phyloP scores from a whole-genome alignment of 2,888 invertebrate species.

The Hymenopus coronatus region DNA sequence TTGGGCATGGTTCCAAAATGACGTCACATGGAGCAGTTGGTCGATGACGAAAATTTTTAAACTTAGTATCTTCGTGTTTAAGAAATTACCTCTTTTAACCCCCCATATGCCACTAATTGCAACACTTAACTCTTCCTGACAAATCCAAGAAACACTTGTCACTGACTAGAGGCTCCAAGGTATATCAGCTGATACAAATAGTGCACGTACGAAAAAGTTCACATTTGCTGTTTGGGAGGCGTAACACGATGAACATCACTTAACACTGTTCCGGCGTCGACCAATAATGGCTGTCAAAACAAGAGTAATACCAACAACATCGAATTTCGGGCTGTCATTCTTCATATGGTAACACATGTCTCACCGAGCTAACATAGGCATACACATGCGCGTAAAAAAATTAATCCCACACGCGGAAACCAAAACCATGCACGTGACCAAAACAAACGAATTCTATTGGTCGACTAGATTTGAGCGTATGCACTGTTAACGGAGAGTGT shows the following conservation, averaged over 20 bases:
- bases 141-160: neutral
- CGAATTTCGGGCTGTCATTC: neutral
- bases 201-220: neutral
- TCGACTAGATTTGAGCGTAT: slow-evolving; percentile 4
- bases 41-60: slow-evolving; percentile 9
- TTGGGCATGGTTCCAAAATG: slow-evolving; percentile 20
- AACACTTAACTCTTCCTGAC: neutral
- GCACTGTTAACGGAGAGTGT: neutral
- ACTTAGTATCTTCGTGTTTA: neutral
- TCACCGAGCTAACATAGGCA: neutral
- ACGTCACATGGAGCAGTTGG: slow-evolving; percentile 22
- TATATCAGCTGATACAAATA: neutral
- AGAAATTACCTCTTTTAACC: neutral
- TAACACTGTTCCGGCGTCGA: neutral
- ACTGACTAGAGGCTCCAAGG: neutral
- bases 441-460: slow-evolving; percentile 28
- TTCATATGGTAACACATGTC: neutral
- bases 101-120: neutral
- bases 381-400: neutral
- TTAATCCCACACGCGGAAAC: slow-evolving; percentile 23
- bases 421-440: slow-evolving; percentile 29
- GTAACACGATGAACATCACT: neutral
- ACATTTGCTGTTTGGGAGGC: neutral
- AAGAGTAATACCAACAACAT: neutral
- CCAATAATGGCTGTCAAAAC: neutral